Percentiles rank a stretch among this genome's conserved stretches.
phyloP scores from a whole-genome alignment of 2,113 vertebrate species.

The Aldabrachelys gigantea region DNA sequence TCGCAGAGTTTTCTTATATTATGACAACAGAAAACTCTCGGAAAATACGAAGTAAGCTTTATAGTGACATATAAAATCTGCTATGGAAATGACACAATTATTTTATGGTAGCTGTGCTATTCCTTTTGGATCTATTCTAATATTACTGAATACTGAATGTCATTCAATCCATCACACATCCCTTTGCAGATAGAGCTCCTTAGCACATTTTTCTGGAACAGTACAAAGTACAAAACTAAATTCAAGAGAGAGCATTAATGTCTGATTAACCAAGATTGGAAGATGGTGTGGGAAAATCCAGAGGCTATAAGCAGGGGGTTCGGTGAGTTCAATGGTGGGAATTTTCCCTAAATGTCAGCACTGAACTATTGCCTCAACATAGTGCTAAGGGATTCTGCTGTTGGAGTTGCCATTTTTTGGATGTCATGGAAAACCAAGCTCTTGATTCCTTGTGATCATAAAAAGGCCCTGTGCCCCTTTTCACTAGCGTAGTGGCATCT shows the following conservation, averaged over 20 bases:
- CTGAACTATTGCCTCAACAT: fast-evolving
- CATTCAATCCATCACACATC: background rate
- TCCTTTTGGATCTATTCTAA: background rate
- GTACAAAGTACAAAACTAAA: background rate
- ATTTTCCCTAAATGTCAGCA: fast-evolving
- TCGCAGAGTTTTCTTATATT: no score
- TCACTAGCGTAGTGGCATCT: background rate
- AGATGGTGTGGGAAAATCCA: background rate
- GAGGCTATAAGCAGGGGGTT: background rate
- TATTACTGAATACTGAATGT: background rate
- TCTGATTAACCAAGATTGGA: background rate
- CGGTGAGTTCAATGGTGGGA: background rate
- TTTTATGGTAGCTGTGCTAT: no score
- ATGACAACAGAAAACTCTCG: background rate
- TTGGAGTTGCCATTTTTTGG: background rate
- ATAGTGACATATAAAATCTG: background rate
- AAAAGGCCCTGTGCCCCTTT: background rate
- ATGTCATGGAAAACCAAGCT: background rate
- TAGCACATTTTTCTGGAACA: background rate
- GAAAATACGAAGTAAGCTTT: background rate
- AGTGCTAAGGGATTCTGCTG: background rate
- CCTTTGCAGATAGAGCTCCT: background rate
- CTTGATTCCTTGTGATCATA: background rate
- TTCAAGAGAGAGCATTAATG: background rate
- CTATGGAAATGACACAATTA: background rate